Evolutionary conservation across 2,888 invertebrate species (phyloP).

Genomic region (Scaeva pyrastri): DNA sequence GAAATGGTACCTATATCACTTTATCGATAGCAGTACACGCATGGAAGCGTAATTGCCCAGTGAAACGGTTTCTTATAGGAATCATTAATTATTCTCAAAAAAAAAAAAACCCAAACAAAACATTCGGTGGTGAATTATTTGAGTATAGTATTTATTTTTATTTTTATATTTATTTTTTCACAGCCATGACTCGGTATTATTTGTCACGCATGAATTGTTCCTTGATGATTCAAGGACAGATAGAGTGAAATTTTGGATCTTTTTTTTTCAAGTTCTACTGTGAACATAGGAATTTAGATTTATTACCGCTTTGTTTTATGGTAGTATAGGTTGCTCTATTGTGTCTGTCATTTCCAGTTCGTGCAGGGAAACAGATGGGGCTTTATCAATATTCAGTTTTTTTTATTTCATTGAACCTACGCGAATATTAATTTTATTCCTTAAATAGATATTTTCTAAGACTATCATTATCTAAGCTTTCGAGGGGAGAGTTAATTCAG

Average conservation of each 20-base stretch:
- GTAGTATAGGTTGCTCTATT: too few relatives aligned
- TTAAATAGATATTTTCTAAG: too few relatives aligned
- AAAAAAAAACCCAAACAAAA: neutral
- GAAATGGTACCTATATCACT: conserved; percentile 25
- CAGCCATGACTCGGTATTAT: conserved; percentile 30
- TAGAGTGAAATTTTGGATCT: conserved; percentile 16
- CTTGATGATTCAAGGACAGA: conserved; percentile 17
- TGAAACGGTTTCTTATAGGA: conserved; percentile 22
- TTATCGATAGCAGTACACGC: conserved; percentile 31
- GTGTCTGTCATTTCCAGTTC: neutral
- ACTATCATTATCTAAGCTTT: too few relatives aligned
- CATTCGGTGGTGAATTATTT: conserved; percentile 20
- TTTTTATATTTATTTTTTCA: conserved; percentile 1
- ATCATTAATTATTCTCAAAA: conserved; percentile 37
- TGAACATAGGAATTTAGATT: neutral
- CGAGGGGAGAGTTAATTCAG: too few relatives aligned
- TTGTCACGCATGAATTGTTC: conserved; percentile 38
- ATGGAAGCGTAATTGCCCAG: conserved; percentile 38
- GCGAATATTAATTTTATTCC: too few relatives aligned
- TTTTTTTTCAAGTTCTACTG: neutral
- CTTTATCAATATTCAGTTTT: neutral
- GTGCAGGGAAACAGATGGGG: neutral
- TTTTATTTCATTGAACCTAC: neutral
- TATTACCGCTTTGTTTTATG: neutral
- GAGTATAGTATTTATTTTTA: neutral